Conservation (phyloP, 1,140 invertebrate genomes). For the Polyergus mexicanus region DNA sequence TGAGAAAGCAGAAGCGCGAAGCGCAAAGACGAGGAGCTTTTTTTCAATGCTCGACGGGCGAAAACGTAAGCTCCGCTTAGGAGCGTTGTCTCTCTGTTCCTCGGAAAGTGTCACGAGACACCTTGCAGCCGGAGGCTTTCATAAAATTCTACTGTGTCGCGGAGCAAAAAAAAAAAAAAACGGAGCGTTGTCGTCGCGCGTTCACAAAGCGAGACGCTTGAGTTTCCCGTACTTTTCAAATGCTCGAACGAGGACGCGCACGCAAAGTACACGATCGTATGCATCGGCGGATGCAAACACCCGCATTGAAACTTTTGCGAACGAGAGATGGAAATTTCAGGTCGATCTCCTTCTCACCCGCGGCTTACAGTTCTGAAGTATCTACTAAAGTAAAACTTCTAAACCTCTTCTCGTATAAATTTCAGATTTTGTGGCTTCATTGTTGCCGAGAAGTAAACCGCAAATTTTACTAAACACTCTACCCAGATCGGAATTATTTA, state of each 20-base stretch:
- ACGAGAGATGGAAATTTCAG: slow-evolving; percentile 40
- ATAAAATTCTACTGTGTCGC: slow-evolving; percentile 50
- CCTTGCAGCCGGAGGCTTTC: slow-evolving; percentile 48
- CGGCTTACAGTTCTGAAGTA: slow-evolving; percentile 19
- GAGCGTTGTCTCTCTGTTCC: slow-evolving; percentile 54
- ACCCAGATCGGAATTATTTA: slow-evolving; percentile 45
- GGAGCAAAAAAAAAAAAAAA: not conserved
- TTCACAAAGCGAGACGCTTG: slow-evolving; percentile 19
- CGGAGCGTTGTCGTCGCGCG: slow-evolving; percentile 35
- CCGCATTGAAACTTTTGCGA: slow-evolving; percentile 43
- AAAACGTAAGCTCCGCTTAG: slow-evolving; percentile 58
- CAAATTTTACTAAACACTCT: slow-evolving; percentile 45
- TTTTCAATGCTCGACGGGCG: slow-evolving; percentile 39
- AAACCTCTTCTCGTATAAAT: slow-evolving; percentile 59
- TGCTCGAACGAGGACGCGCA: slow-evolving; percentile 42
- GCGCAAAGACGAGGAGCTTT: slow-evolving; percentile 48
- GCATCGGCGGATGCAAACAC: slow-evolving; percentile 29
- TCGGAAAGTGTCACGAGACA: slow-evolving; percentile 40
- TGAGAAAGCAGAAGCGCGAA: slow-evolving; percentile 31
- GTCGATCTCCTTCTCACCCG: slow-evolving; percentile 15
- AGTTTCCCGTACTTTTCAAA: slow-evolving; percentile 38
- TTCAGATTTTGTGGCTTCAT: slow-evolving; percentile 59
- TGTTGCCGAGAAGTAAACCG: slow-evolving; percentile 47
- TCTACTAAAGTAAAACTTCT: slow-evolving; percentile 53
- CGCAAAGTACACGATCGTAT: slow-evolving; percentile 41